Evolutionary conservation across 1,140 invertebrate genomes (phyloP).

Genomic region (Drosophila santomea): DNA sequence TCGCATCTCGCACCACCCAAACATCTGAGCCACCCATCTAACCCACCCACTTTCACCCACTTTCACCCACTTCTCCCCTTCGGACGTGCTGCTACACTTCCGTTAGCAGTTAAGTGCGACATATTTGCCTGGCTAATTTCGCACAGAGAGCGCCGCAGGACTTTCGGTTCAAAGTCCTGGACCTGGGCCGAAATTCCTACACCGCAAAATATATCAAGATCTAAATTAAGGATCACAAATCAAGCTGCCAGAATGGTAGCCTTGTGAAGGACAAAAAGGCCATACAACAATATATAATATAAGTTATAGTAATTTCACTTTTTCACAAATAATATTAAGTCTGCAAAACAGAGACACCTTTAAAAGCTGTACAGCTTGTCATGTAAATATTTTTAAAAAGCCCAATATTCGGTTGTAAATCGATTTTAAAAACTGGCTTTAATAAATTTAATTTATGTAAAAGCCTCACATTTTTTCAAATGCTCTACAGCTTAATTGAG

Average conservation of each 20-base stretch:
- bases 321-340: no score
- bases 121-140: constrained; percentile 81
- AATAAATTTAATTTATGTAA: no score
- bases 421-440: no score
- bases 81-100: constrained; percentile 52
- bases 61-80: constrained; percentile 15
- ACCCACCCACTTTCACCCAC: neutral
- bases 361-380: no score
- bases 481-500: no score
- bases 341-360: neutral
- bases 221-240: neutral
- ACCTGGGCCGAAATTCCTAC: constrained; percentile 19
- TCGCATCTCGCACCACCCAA: constrained; percentile 7
- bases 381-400: no score
- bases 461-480: no score
- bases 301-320: no score
- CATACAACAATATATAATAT: no score
- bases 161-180: constrained; percentile 60
- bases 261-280: no score
- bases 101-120: constrained; percentile 77
- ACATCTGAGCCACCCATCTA: neutral
- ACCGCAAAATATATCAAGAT: neutral
- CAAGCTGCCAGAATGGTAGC: no score
- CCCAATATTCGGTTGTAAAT: no score
- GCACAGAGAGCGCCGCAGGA: constrained; percentile 56